Evolutionary conservation across 2,797 vertebrate species (phyloP).

Genomic region (Pseudomugil tenellus): DNA sequence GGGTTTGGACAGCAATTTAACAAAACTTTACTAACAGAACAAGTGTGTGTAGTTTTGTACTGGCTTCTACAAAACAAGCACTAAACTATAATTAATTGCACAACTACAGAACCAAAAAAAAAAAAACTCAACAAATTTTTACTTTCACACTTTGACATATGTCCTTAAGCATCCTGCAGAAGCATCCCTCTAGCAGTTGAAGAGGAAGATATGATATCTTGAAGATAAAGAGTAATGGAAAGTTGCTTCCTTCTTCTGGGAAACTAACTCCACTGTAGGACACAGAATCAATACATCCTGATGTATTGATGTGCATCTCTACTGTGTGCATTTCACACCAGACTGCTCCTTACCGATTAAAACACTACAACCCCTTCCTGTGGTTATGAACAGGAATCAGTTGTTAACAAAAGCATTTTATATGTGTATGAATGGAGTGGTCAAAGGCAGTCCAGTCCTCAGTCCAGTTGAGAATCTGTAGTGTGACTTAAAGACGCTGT

Average conservation of each 20-base stretch:
- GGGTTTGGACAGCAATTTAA: constrained; percentile 2
- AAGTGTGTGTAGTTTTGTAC: background rate
- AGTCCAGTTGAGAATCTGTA: background rate
- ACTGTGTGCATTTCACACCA: no score
- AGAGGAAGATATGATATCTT: background rate
- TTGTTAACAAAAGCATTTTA: no score
- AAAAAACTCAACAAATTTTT: no score
- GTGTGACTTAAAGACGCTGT: background rate
- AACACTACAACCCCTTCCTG: no score
- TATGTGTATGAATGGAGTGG: background rate
- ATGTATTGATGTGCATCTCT: no score
- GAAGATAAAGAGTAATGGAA: no score
- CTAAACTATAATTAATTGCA: background rate
- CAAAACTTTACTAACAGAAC: background rate
- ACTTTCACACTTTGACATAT: background rate
- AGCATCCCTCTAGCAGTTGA: background rate
- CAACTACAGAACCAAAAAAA: background rate
- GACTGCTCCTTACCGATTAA: no score
- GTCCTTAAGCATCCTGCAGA: background rate
- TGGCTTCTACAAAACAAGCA: background rate
- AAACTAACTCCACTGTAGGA: no score
- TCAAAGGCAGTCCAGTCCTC: background rate
- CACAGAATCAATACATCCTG: no score
- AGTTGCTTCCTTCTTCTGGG: no score
- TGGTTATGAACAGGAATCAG: no score